Evolutionary conservation across 2,797 vertebrate genomes (phyloP).

Genomic region (Simalia tracyae): DNA sequence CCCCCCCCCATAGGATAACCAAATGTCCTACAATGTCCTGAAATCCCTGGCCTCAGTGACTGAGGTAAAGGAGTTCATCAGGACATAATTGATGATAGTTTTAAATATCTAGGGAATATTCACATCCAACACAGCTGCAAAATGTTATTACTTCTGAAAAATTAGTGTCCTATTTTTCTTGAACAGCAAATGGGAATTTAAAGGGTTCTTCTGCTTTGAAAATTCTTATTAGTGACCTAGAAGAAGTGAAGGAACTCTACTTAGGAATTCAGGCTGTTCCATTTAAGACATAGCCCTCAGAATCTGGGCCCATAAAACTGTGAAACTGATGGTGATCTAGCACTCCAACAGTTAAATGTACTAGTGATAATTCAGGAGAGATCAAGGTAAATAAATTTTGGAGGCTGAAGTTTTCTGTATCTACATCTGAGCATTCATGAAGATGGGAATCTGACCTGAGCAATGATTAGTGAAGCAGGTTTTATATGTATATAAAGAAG

Average conservation of each 20-base stretch:
- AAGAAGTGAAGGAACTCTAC: neutral
- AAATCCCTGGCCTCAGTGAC: neutral
- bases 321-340: no score
- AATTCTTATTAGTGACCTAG: neutral
- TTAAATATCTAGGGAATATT: neutral
- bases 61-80: neutral
- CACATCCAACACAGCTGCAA: neutral
- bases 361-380: no score
- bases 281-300: neutral
- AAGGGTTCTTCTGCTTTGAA: neutral
- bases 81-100: neutral
- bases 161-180: neutral
- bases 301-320: neutral
- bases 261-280: neutral
- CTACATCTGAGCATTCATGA: no score
- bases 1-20: neutral
- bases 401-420: no score
- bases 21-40: neutral
- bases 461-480: no score
- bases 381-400: no score
- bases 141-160: constrained; percentile 17
- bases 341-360: no score
- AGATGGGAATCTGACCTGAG: no score
- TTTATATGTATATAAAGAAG: no score
- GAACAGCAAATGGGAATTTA: neutral